Percentiles rank a stretch among this genome's conserved stretches.
Conservation (phyloP, 2,113 vertebrate species). For the Ceuthmochares aereus region DNA sequence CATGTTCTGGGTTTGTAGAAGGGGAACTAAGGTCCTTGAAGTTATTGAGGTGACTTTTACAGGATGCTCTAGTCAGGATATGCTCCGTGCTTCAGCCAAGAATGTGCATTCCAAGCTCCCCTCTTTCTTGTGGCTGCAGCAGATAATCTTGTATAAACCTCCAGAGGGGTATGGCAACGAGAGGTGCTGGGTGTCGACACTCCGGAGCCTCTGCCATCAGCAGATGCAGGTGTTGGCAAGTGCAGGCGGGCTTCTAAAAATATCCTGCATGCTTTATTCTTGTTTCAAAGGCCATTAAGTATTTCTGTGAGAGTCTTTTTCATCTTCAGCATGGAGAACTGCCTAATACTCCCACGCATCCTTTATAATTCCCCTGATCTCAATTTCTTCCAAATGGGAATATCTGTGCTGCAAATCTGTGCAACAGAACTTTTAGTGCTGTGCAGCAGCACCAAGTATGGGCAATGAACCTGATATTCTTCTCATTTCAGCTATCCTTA, state of each 20-base stretch:
- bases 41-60: neutral
- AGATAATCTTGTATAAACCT: neutral
- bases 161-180: rapidly evolving
- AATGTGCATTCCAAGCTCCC: rapidly evolving
- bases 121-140: neutral
- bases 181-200: neutral
- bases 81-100: neutral
- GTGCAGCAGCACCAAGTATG: neutral
- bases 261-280: constrained; percentile 35
- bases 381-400: neutral
- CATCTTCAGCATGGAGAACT: constrained; percentile 50
- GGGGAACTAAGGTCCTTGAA: neutral
- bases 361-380: constrained; percentile 26
- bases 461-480: neutral
- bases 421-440: neutral
- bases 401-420: constrained; percentile 11
- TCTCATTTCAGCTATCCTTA: neutral
- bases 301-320: constrained; percentile 42
- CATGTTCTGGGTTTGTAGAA: neutral
- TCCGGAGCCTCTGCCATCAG: constrained; percentile 17
- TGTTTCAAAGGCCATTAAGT: constrained; percentile 54
- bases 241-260: constrained; percentile 51
- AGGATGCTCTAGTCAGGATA: rapidly evolving
- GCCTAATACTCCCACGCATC: constrained; percentile 39
- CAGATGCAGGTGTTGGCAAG: constrained; percentile 63